Conservation (phyloP, 2,113 vertebrate species). For the Electrona antarctica region DNA sequence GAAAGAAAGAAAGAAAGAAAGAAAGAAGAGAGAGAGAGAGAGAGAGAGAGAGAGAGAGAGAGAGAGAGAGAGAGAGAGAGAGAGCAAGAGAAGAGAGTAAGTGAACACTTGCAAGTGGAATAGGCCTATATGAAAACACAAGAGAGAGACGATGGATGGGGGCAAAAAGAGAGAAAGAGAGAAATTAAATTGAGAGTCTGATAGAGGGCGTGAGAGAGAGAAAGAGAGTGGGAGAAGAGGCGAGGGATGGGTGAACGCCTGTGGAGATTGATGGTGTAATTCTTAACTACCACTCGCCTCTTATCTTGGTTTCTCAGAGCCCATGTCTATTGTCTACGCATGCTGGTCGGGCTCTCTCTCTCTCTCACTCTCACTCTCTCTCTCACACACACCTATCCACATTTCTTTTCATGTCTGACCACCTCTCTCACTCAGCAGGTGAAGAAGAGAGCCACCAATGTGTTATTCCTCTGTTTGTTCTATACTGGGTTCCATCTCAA, state of each 20-base stretch:
- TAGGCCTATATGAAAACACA: background rate
- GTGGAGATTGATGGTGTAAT: conserved; percentile 71
- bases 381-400: background rate
- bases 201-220: conserved; percentile 28
- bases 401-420: too few relatives aligned
- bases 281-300: conserved; percentile 66
- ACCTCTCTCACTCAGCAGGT: conserved; percentile 15
- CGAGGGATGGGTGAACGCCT: conserved; percentile 39
- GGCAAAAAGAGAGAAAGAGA: conserved; percentile 18
- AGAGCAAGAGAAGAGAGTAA: conserved; percentile 24
- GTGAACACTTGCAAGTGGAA: background rate
- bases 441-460: conserved; percentile 40
- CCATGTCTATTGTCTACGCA: conserved; percentile 42
- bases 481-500: conserved; percentile 1
- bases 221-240: conserved; percentile 7
- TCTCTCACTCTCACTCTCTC: conserved; percentile 28
- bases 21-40: conserved; percentile 5
- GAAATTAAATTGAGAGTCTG: conserved; percentile 3
- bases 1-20: conserved; percentile 18
- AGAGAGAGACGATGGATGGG: background rate
- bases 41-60: too few relatives aligned
- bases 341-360: conserved; percentile 28
- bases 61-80: too few relatives aligned
- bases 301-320: conserved; percentile 75
- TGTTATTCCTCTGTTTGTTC: background rate